These are phyloP conservation scores for Leptarthrus brevirostris DNA, from an alignment of 2,888 invertebrate genomes.

Conservation along the genomic window DNA sequence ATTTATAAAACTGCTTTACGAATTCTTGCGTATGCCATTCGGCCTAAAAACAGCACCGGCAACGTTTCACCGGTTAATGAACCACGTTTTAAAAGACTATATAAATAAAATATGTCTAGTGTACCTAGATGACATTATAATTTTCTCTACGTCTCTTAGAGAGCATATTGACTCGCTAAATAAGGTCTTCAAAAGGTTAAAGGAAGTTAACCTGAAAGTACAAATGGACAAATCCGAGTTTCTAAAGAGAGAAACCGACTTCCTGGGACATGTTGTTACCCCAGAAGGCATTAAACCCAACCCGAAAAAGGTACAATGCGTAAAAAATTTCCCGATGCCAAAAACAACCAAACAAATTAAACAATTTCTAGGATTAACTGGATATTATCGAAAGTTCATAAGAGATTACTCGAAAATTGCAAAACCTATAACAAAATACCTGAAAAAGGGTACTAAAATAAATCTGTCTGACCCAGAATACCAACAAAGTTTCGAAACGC, in stretches of 20 bases:
- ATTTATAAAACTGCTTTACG: constrained; percentile 36
- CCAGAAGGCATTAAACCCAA: constrained; percentile 44
- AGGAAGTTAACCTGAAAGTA: constrained; percentile 41
- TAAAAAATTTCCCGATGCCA: constrained; percentile 30
- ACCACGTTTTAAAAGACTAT: constrained; percentile 53
- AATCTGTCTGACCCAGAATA: too few relatives aligned
- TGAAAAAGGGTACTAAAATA: constrained; percentile 33
- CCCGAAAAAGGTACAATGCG: constrained; percentile 16
- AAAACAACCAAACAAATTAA: constrained; percentile 38
- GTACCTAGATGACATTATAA: constrained; percentile 40
- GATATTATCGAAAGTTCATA: constrained; percentile 41
- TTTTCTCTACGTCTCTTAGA: constrained; percentile 54
- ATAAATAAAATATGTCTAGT: constrained; percentile 55
- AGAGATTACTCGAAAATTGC: constrained; percentile 20
- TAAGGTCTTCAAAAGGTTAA: constrained; percentile 55
- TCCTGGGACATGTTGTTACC: constrained; percentile 38
- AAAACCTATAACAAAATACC: constrained; percentile 22
- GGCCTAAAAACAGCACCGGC: constrained; percentile 43
- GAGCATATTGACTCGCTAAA: constrained; percentile 56
- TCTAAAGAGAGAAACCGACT: constrained; percentile 27
- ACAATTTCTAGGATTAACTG: constrained; percentile 34
- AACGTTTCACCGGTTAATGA: constrained; percentile 43
- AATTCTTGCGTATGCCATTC: constrained; percentile 40
- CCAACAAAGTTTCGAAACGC: too few relatives aligned
- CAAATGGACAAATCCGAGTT: constrained; percentile 42